Conservation (phyloP, 1,140 invertebrate species). For the Apocrypta bakeri region DNA sequence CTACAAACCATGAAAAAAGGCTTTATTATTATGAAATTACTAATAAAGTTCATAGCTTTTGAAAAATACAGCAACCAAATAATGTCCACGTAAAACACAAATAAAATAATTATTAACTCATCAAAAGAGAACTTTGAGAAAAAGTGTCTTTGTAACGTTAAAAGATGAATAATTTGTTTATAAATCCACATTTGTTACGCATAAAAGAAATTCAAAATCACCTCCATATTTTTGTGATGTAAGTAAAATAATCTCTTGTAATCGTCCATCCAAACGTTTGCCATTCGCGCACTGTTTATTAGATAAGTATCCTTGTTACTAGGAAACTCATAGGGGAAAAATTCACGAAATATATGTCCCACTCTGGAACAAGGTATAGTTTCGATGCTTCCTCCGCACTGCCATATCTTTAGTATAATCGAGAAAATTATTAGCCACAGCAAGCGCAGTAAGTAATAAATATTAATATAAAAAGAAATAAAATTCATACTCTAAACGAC, state of each 20-base stretch:
- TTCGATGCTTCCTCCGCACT: conserved; percentile 88
- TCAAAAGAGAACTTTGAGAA: too few species aligned
- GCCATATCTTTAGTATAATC: conserved; percentile 81
- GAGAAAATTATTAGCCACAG: background rate
- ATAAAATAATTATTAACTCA: too few species aligned
- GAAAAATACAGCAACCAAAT: too few species aligned
- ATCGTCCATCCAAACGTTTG: conserved; percentile 98
- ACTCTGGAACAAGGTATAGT: conserved; percentile 95
- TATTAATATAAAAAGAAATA: background rate
- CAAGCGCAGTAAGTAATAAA: too few species aligned
- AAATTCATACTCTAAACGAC: conserved; percentile 83
- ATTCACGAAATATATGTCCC: conserved; percentile 93
- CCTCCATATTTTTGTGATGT: conserved; percentile 86
- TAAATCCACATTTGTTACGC: background rate
- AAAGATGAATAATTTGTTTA: too few species aligned
- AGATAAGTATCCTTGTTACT: conserved; percentile 91
- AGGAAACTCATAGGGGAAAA: conserved; percentile 95
- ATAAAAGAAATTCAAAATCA: conserved; percentile 58
- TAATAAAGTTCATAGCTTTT: too few species aligned
- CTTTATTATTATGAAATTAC: too few species aligned
- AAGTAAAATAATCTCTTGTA: conserved; percentile 91
- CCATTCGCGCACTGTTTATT: conserved; percentile 92
- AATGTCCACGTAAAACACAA: too few species aligned
- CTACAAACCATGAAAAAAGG: too few species aligned
- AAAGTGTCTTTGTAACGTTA: too few species aligned